These are phyloP conservation scores for Oreochromis niloticus DNA, from an alignment of 2,113 vertebrate species.

Conservation along the genomic window DNA sequence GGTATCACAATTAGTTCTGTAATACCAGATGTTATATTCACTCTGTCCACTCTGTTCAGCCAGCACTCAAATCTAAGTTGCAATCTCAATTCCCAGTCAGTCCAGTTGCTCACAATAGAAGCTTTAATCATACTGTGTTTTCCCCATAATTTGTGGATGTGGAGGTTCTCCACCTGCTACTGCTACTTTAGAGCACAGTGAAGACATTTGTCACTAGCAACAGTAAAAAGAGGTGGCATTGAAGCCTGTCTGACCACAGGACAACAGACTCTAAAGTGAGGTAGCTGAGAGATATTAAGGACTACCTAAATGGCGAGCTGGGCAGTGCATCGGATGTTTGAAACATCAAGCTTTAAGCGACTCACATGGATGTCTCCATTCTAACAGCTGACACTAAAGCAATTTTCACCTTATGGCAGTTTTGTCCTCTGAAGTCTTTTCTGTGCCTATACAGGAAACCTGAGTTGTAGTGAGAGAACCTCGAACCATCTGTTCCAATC, in stretches of 20 bases:
- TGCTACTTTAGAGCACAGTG: not conserved
- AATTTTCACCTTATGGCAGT: not conserved
- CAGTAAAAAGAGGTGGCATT: not conserved
- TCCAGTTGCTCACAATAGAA: not conserved
- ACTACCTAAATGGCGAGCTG: not conserved
- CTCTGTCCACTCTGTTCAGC: not conserved
- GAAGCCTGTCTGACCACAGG: not conserved
- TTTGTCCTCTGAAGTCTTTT: slow-evolving; percentile 12
- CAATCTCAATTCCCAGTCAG: not conserved
- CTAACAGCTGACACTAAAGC: not conserved
- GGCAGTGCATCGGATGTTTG: not conserved
- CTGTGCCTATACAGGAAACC: not conserved
- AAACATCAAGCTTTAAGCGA: not conserved
- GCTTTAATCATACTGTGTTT: not conserved
- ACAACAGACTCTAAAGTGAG: not conserved
- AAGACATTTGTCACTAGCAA: not conserved
- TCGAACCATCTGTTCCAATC: slow-evolving; percentile 56
- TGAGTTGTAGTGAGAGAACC: slow-evolving; percentile 14
- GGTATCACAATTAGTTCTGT: slow-evolving; percentile 39
- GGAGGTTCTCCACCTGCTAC: not conserved
- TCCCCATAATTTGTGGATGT: not conserved
- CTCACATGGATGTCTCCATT: not conserved
- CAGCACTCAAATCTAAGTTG: not conserved
- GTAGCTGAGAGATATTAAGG: not conserved
- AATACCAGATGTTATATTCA: slow-evolving; percentile 31